phyloP scores from a whole-genome alignment of 1,140 invertebrate species.

The Leptinotarsa defecta region DNA sequence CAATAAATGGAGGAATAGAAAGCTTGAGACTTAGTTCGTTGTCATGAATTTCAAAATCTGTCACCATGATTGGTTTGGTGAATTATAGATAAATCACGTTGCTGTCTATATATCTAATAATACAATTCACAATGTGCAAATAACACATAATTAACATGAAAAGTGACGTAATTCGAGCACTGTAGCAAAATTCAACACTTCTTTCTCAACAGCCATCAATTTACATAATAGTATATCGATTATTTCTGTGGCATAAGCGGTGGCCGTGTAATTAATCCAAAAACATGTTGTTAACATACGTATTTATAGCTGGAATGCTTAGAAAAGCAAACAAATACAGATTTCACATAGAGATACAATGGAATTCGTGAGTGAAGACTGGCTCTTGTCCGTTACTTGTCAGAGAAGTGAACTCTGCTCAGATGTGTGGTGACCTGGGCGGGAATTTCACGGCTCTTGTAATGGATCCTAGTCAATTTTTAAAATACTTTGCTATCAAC shows the following conservation, averaged over 20 bases:
- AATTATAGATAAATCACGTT: too few relatives aligned
- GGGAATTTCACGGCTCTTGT: neutral
- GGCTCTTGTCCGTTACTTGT: slow-evolving; percentile 38
- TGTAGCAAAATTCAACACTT: too few relatives aligned
- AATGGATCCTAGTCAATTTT: neutral
- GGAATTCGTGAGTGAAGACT: slow-evolving; percentile 50
- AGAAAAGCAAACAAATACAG: slow-evolving; percentile 49
- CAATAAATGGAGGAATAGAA: too few relatives aligned
- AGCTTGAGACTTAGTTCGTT: too few relatives aligned
- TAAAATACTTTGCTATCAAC: neutral
- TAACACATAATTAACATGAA: too few relatives aligned
- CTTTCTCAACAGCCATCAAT: neutral
- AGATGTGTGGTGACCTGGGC: slow-evolving; percentile 37
- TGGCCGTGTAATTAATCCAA: neutral
- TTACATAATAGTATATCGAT: slow-evolving; percentile 4
- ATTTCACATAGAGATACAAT: slow-evolving; percentile 51
- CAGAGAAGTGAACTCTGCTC: slow-evolving; percentile 35
- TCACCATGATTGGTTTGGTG: too few relatives aligned
- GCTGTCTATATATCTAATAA: too few relatives aligned
- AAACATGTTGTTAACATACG: slow-evolving; percentile 1
- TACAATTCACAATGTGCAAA: too few relatives aligned
- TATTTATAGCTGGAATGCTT: slow-evolving; percentile 45
- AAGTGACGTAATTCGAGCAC: too few relatives aligned
- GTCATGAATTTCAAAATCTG: too few relatives aligned
- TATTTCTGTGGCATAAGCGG: neutral